Conservation (phyloP, 2,888 invertebrate species). For the Stegana nigrithorax region DNA sequence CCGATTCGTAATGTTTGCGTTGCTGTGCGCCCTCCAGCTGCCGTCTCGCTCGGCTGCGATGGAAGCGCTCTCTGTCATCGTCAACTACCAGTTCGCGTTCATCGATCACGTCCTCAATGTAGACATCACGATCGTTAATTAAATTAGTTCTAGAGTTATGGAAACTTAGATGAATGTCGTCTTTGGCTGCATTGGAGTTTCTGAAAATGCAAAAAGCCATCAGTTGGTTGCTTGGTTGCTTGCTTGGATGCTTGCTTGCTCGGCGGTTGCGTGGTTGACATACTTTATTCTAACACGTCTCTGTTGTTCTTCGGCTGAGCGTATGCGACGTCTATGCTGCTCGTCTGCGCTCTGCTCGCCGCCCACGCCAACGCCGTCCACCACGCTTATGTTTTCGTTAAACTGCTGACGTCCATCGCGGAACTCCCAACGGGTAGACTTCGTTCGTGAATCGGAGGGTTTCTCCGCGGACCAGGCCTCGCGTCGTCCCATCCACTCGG, state of each 20-base stretch:
- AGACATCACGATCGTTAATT: slow-evolving; percentile 67
- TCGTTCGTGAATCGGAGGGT: slow-evolving; percentile 73
- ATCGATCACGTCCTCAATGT: slow-evolving; percentile 64
- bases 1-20: slow-evolving; percentile 44
- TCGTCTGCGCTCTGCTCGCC: slow-evolving; percentile 21
- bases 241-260: not conserved
- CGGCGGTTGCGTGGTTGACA: slow-evolving; percentile 12
- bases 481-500: slow-evolving; percentile 80
- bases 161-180: slow-evolving; percentile 65
- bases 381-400: slow-evolving; percentile 69
- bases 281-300: slow-evolving; percentile 66
- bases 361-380: slow-evolving; percentile 32
- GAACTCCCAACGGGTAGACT: slow-evolving; percentile 80
- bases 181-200: slow-evolving; percentile 61
- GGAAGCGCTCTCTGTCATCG: slow-evolving; percentile 47
- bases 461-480: slow-evolving; percentile 90
- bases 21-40: slow-evolving; percentile 43
- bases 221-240: not conserved
- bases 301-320: slow-evolving; percentile 65
- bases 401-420: slow-evolving; percentile 72
- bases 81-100: slow-evolving; percentile 50
- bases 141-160: slow-evolving; percentile 69
- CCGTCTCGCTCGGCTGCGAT: slow-evolving; percentile 60
- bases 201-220: not conserved
- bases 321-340: slow-evolving; percentile 44